These are phyloP conservation scores for Drosophila nigricruria DNA, from an alignment of 2,888 invertebrate species.

Conservation along the genomic window DNA sequence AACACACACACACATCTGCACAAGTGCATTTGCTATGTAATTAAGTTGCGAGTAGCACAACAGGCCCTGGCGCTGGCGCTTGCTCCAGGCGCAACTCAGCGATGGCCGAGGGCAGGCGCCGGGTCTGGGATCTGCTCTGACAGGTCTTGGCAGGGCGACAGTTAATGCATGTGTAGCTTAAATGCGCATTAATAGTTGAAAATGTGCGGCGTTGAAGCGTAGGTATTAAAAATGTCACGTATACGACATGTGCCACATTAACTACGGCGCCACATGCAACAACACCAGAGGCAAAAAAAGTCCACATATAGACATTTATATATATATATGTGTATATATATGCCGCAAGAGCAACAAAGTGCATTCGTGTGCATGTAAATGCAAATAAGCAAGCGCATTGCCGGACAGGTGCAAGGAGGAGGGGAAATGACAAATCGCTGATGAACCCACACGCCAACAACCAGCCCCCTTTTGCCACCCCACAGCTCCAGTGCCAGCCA, in stretches of 20 bases:
- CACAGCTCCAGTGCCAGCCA: background rate
- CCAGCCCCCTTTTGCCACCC: background rate
- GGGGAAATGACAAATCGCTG: conserved; percentile 66
- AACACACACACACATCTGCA: background rate
- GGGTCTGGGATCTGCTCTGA: conserved; percentile 13
- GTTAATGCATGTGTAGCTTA: conserved; percentile 77
- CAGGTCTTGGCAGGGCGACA: conserved; percentile 45
- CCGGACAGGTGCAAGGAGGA: conserved; percentile 23
- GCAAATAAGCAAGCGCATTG: conserved; percentile 42
- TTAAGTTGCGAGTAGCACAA: conserved; percentile 58
- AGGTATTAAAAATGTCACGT: conserved; percentile 80
- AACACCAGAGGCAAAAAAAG: conserved; percentile 16
- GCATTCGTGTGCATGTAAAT: conserved; percentile 72
- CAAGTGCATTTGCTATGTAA: conserved; percentile 43
- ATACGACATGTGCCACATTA: conserved; percentile 79
- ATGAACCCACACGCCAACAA: conserved; percentile 45
- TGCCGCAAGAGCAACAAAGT: conserved; percentile 49
- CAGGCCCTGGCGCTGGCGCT: conserved; percentile 21
- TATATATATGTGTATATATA: conserved; percentile 3
- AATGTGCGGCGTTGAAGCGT: conserved; percentile 79
- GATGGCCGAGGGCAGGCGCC: conserved; percentile 2
- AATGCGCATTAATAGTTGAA: conserved; percentile 78
- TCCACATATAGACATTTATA: conserved; percentile 30
- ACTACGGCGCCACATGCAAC: conserved; percentile 68
- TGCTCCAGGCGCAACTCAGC: conserved; percentile 25